Evolutionary conservation across 2,888 invertebrate genomes (phyloP).

Genomic region (Scaptomyza caliginosa): DNA sequence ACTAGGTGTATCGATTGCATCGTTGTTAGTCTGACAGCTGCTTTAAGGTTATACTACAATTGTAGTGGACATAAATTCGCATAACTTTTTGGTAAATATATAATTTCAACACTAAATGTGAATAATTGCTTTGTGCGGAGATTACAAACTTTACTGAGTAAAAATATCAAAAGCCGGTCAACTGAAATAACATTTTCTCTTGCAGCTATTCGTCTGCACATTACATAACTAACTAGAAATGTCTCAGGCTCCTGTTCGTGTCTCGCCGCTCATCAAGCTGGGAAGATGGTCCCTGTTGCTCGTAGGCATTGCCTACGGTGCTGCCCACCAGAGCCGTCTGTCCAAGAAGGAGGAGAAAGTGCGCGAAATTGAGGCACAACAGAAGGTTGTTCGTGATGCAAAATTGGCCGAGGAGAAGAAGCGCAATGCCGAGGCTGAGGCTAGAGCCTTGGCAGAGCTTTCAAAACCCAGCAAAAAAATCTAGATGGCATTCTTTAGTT

Average conservation of each 20-base stretch:
- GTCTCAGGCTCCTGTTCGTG: conserved; percentile 88
- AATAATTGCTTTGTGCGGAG: not conserved
- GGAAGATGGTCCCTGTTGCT: conserved; percentile 91
- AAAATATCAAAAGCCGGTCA: too few relatives aligned
- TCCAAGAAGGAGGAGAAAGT: conserved; percentile 87
- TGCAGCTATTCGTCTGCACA: conserved; percentile 61
- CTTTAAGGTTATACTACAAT: conserved; percentile 70
- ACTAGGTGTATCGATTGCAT: conserved; percentile 32
- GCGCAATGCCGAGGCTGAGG: conserved; percentile 85
- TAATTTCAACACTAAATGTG: conserved; percentile 11
- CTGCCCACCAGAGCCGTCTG: conserved; percentile 88
- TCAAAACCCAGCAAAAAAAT: conserved; percentile 57
- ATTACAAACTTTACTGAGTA: not conserved
- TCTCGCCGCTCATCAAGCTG: conserved; percentile 93
- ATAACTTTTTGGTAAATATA: conserved; percentile 60
- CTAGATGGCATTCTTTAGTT: conserved; percentile 49
- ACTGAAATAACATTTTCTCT: conserved; percentile 23
- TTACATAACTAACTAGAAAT: conserved; percentile 81
- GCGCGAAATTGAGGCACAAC: conserved; percentile 88
- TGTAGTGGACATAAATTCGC: conserved; percentile 45
- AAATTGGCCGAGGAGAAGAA: conserved; percentile 90
- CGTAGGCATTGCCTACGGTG: conserved; percentile 90
- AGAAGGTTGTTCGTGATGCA: conserved; percentile 88
- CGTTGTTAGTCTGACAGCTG: conserved; percentile 70
- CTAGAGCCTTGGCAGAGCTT: conserved; percentile 70